Conservation (phyloP, 2,888 invertebrate species). For the Heliconius ismenius region DNA sequence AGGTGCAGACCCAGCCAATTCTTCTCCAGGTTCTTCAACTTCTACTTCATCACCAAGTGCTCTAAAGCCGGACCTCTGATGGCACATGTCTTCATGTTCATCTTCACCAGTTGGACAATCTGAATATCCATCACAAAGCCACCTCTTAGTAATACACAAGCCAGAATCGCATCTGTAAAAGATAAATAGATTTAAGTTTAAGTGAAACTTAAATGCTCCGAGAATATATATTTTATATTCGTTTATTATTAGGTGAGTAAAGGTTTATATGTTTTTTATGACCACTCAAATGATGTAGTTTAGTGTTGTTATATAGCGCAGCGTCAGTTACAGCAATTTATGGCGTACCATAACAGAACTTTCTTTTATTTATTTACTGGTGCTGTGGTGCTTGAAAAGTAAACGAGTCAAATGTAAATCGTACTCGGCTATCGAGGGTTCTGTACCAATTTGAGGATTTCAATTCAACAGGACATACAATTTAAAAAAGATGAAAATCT, state of each 20-base stretch:
- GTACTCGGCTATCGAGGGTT: too few species aligned
- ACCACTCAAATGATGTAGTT: background rate
- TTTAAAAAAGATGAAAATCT: too few species aligned
- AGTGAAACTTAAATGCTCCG: background rate
- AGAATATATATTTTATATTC: background rate
- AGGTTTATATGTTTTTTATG: conserved; percentile 15
- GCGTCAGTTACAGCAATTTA: background rate
- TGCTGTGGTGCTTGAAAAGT: background rate
- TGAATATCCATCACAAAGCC: conserved; percentile 76
- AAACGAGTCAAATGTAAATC: background rate
- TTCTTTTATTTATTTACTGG: conserved; percentile 7
- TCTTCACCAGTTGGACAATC: conserved; percentile 75
- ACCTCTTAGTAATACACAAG: conserved; percentile 67
- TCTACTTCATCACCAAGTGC: conserved; percentile 34
- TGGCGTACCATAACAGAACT: background rate
- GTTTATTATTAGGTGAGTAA: conserved; percentile 3
- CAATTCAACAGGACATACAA: too few species aligned
- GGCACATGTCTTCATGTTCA: conserved; percentile 57
- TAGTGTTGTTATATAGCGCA: background rate
- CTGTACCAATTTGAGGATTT: too few species aligned
- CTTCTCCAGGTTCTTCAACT: conserved; percentile 60
- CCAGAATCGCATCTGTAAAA: conserved; percentile 65
- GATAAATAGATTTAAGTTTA: conserved; percentile 1
- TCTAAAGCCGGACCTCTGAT: conserved; percentile 31
- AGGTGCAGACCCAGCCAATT: conserved; percentile 70